Conservation (phyloP, 2,888 invertebrate species). For the Cantharis rufa region DNA sequence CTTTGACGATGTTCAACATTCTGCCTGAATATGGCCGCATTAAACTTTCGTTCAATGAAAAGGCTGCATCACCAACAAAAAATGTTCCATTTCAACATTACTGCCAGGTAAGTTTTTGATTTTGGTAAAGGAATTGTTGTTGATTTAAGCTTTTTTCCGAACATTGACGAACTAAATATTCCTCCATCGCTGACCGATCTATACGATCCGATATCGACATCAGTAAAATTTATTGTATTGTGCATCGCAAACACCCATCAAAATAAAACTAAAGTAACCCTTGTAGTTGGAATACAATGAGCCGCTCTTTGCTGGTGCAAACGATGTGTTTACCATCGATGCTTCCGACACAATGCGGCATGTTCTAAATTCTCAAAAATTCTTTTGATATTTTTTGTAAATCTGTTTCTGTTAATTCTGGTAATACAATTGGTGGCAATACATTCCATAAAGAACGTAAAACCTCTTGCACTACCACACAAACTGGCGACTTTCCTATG, state of each 20-base stretch:
- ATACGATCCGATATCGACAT: constrained; percentile 42
- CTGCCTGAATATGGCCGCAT: constrained; percentile 9
- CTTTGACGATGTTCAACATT: constrained; percentile 10
- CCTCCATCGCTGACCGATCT: constrained; percentile 44
- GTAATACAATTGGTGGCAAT: background rate
- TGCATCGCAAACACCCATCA: constrained; percentile 41
- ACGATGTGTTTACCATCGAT: constrained; percentile 43
- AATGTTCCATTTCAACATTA: constrained; percentile 1
- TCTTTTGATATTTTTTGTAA: background rate
- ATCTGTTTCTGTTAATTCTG: background rate
- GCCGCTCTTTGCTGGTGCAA: constrained; percentile 40
- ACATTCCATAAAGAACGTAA: background rate
- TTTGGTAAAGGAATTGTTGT: background rate
- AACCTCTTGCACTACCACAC: background rate
- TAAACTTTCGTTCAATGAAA: constrained; percentile 8
- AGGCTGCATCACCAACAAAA: constrained; percentile 20
- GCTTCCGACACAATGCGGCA: constrained; percentile 38
- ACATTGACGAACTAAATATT: constrained; percentile 26
- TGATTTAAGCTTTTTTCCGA: background rate
- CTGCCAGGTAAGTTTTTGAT: background rate
- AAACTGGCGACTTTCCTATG: constrained; percentile 1
- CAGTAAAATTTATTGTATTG: constrained; percentile 43
- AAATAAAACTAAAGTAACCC: constrained; percentile 41
- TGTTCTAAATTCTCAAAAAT: background rate
- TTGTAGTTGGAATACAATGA: constrained; percentile 45